Evolutionary conservation across 1,140 invertebrate genomes (phyloP).

Genomic region (Rhagoletis zephyria): DNA sequence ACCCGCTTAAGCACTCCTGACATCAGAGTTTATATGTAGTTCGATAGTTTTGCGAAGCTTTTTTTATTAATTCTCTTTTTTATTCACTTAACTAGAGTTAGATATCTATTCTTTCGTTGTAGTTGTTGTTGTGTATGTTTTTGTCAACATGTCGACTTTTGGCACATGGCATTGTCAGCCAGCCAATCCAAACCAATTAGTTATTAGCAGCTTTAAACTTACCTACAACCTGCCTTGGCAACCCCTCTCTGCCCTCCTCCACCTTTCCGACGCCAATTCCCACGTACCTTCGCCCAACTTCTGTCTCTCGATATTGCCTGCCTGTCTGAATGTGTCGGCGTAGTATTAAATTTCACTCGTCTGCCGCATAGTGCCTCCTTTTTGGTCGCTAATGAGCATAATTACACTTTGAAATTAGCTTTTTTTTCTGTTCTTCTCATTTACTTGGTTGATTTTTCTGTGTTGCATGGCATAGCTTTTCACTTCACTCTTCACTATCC

Average conservation of each 20-base stretch:
- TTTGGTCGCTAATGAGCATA: constrained; percentile 43
- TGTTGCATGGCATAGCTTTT: background rate
- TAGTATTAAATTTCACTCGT: constrained; percentile 48
- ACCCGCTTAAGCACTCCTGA: too few relatives aligned
- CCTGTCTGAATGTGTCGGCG: constrained; percentile 3
- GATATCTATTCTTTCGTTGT: background rate
- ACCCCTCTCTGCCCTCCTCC: background rate
- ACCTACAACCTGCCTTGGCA: background rate
- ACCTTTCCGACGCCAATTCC: background rate
- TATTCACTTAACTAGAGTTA: background rate
- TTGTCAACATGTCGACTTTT: constrained; percentile 45
- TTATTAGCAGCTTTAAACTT: background rate
- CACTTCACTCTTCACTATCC: background rate
- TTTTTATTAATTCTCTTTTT: background rate
- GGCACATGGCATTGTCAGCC: constrained; percentile 13
- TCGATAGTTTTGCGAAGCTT: background rate
- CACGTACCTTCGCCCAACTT: background rate
- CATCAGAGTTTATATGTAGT: background rate
- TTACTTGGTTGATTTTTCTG: background rate
- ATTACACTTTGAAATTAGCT: constrained; percentile 44
- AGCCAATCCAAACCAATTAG: constrained; percentile 30
- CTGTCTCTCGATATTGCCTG: background rate
- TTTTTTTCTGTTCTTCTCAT: constrained; percentile 16
- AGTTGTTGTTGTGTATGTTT: background rate
- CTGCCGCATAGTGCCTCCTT: background rate